Conservation (phyloP, 2,113 vertebrate genomes). For the Pandion haliaetus region DNA sequence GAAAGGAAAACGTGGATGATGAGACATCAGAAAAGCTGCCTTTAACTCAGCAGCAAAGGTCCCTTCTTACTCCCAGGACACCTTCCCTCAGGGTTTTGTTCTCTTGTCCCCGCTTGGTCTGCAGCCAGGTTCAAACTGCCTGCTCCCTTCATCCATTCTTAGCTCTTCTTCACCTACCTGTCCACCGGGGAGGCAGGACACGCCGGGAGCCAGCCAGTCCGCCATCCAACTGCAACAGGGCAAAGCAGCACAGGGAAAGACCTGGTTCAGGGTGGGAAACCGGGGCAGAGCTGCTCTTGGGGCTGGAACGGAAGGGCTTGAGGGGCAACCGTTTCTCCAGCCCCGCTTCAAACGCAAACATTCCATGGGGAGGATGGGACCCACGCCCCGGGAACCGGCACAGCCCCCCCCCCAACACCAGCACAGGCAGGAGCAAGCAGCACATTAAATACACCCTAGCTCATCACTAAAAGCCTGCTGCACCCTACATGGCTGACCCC, state of each 20-base stretch:
- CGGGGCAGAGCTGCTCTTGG: background rate
- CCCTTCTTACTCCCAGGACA: background rate
- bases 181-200: background rate
- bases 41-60: background rate
- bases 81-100: background rate
- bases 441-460: rapidly evolving
- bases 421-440: background rate
- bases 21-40: background rate
- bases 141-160: background rate
- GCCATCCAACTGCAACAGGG: background rate
- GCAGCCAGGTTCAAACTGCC: background rate
- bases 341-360: background rate
- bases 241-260: too few relatives aligned
- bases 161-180: background rate
- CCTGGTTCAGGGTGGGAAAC: background rate
- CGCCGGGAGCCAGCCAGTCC: background rate
- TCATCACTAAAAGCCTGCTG: background rate
- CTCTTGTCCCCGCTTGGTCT: background rate
- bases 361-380: background rate
- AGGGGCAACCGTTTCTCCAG: background rate
- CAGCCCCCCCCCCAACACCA: background rate
- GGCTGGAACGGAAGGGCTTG: background rate
- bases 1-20: rapidly evolving
- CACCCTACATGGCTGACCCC: background rate
- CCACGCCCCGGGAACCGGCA: rapidly evolving